Evolutionary conservation across 2,888 invertebrate genomes (phyloP).

Genomic region (Globia sparganii): DNA sequence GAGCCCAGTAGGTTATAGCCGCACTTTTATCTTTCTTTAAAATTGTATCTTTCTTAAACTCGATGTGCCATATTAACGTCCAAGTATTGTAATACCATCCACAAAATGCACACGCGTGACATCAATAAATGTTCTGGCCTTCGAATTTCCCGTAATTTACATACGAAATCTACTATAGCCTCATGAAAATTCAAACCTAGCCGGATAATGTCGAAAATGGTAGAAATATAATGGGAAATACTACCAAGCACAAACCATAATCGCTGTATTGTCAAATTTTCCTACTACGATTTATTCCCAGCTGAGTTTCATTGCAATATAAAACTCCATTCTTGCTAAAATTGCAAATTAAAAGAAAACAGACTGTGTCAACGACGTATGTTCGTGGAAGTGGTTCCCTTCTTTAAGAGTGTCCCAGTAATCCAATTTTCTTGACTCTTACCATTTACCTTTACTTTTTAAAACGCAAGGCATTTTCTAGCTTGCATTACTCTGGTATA

Average conservation of each 20-base stretch:
- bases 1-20: not conserved
- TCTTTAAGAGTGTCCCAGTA: slow-evolving; percentile 36
- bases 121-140: not conserved
- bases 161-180: not conserved
- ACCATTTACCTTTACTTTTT: slow-evolving; percentile 34
- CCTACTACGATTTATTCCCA: not conserved
- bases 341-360: slow-evolving; percentile 62
- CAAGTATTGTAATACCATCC: not conserved
- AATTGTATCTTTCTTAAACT: not conserved
- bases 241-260: not conserved
- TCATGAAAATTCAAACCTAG: slow-evolving; percentile 7
- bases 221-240: slow-evolving; percentile 1
- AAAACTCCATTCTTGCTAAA: slow-evolving; percentile 18
- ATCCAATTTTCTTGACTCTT: slow-evolving; percentile 48
- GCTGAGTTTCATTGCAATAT: slow-evolving; percentile 1
- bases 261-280: not conserved
- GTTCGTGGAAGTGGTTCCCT: slow-evolving; percentile 25
- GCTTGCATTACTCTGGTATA: slow-evolving; percentile 14
- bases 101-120: not conserved
- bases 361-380: slow-evolving; percentile 42
- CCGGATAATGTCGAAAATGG: not conserved
- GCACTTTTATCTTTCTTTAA: not conserved
- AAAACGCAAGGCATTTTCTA: slow-evolving; percentile 27
- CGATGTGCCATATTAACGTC: not conserved
- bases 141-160: not conserved